phyloP scores from a whole-genome alignment of 2,113 vertebrate genomes.

The Percina caprodes region DNA sequence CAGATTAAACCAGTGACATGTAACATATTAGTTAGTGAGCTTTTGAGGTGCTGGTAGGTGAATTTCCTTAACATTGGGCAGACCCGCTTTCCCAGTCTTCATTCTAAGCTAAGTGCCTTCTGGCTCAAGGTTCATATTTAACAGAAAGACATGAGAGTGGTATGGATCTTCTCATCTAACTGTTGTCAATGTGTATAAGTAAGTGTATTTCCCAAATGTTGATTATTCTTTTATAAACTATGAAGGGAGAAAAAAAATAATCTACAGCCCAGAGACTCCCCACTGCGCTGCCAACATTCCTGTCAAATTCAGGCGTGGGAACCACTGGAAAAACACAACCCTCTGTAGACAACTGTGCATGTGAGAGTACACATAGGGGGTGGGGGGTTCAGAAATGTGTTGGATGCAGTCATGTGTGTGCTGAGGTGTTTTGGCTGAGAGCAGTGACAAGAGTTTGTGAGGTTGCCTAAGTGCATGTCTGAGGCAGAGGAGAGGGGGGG shows the following conservation, averaged over 20 bases:
- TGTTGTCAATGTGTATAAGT: background rate
- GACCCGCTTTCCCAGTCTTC: background rate
- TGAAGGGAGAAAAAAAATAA: slow-evolving; percentile 5
- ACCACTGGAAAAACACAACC: slow-evolving; percentile 59
- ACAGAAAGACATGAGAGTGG: background rate
- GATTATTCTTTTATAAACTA: slow-evolving; percentile 11
- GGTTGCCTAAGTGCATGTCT: slow-evolving; percentile 50
- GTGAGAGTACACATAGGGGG: background rate
- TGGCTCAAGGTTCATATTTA: background rate
- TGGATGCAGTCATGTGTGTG: slow-evolving; percentile 43
- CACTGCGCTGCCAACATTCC: slow-evolving; percentile 70
- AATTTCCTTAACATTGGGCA: background rate
- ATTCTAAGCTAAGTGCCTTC: background rate
- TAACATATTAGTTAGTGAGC: background rate
- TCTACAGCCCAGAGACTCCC: slow-evolving; percentile 49
- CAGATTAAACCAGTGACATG: background rate
- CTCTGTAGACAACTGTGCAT: slow-evolving; percentile 33
- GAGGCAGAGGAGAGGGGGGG: slow-evolving; percentile 3
- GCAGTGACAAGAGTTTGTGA: slow-evolving; percentile 44
- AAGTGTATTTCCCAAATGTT: slow-evolving; percentile 1
- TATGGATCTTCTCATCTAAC: background rate
- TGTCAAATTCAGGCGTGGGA: slow-evolving; percentile 72
- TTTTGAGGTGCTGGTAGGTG: background rate
- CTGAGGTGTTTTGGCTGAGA: slow-evolving; percentile 48
- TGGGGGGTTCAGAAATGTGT: slow-evolving; percentile 13